Evolutionary conservation across 1,140 invertebrate genomes (phyloP), one percentile per base, ranked within the genome.

Genomic region (Drosophila nikananu): DNA sequence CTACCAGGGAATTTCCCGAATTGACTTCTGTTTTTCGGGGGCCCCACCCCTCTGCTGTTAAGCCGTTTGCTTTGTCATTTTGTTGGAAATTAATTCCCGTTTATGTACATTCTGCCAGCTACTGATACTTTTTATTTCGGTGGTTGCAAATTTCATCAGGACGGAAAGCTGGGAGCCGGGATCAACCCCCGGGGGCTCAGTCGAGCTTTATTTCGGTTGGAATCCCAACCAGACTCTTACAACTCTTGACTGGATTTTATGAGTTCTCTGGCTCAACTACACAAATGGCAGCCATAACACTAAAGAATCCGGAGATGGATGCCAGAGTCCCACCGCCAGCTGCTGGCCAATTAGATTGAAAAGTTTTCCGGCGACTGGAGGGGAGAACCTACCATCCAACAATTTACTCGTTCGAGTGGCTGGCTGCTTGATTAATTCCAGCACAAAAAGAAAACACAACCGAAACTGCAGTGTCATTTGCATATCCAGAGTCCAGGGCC

Each of bases 201-300:
- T 39, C 59, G 46, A 60, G 57, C 54, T 81, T 70, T 62, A 64
- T 77, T 81, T 84, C 32, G 81, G 46, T 30, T 44, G 41, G 63
- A 46, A 46, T 68, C 63, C 44, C 55, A 57, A 57, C 51, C 42
- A 55, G 66, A 64, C 73, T 67, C 63, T 72, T 70, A 79, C 79
- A 87, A 72, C 71, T 83, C 71, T 82, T 63, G 84, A 89, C 78
- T 84, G 71, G 81, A 81, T 89, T 89, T 89, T 89, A 89, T 89
- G 86, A 90, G 84, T 81, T 77, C 80, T 81, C 80, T 81, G 76
- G 83, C 63, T 76, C 80, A 86, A 83, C 84, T 87, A 79, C 73
- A 76, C 73, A 76, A 89, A 90, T 89, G 75, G 61, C 78, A 81
- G 81, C 75, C 80, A 89, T 89, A 89, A 84, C 84, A 89, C 70